Evolutionary conservation across 2,113 vertebrate species (phyloP).

Genomic region (Brachyistius frenatus): DNA sequence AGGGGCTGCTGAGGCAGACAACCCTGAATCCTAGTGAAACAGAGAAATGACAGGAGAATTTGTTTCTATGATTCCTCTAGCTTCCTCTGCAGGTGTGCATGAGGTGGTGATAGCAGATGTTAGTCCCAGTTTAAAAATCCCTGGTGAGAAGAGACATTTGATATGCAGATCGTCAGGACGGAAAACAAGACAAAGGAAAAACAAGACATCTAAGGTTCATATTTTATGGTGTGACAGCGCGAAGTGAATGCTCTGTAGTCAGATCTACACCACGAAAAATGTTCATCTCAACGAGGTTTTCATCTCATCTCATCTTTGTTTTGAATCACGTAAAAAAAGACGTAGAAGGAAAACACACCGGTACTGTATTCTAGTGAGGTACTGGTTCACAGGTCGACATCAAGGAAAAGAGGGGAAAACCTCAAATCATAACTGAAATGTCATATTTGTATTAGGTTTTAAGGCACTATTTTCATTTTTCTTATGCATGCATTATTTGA

Average conservation of each 20-base stretch:
- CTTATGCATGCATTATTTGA: too few species aligned
- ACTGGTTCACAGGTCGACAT: too few species aligned
- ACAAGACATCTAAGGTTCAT: conserved; percentile 2
- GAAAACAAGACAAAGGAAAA: conserved; percentile 31
- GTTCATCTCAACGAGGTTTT: too few species aligned
- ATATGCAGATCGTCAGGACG: conserved; percentile 22
- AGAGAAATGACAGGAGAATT: conserved; percentile 32
- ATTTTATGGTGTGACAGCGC: conserved; percentile 24
- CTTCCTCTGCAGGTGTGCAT: background rate
- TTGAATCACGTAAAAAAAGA: too few species aligned
- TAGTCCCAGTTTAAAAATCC: conserved; percentile 12
- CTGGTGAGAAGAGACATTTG: conserved; percentile 14
- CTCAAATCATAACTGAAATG: too few species aligned
- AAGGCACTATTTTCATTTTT: too few species aligned
- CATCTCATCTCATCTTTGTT: too few species aligned
- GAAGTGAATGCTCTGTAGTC: background rate
- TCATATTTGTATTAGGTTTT: too few species aligned
- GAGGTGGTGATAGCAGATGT: background rate
- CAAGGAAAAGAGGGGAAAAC: too few species aligned
- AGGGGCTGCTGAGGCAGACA: conserved; percentile 44
- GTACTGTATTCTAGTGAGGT: too few species aligned
- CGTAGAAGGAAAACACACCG: too few species aligned
- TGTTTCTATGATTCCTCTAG: conserved; percentile 24
- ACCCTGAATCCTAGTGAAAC: conserved; percentile 34
- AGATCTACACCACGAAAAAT: background rate